Evolutionary conservation across 2,888 invertebrate species (phyloP), one percentile per base, ranked within the genome.

Genomic region (Ichneumoninae sp.): DNA sequence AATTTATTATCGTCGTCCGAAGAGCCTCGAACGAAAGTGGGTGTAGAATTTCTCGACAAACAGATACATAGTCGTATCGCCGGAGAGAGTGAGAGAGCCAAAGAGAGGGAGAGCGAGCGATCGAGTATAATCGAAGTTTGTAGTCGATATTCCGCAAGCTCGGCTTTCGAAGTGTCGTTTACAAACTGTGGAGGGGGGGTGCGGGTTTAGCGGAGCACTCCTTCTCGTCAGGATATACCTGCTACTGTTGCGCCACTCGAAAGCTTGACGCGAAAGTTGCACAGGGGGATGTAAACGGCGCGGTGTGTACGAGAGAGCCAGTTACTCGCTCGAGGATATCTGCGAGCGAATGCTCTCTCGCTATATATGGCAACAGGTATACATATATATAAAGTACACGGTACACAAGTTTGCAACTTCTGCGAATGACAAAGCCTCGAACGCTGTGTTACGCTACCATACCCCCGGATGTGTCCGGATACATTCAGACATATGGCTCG

Each of bases 101-200:
- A 16, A 10, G 36, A 62, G 16, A 19, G 50, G 44, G 16, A 13
- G 44, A 16, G 16, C 1, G 44, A 47, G 44, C 44, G 44, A 47
- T 50, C 36, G 70, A 36, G 66, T 26, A 72, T 33, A 10, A 66
- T 30, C 54, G 44, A 74, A 50, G 76, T 74, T 52, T 54, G 47
- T 57, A 69, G 68, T 74, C 76, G 84, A 84, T 84, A 69, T 81
- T 78, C 74, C 52, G 40, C 62, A 62, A 77, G 66, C 76, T 19
- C 65, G 60, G 78, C 78, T 79, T 71, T 82, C 75, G 82, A 82
- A 82, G 82, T 82, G 84, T 84, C 84, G 76, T 72, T 82, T 82
- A 79, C 84, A 84, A 82, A 79, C 79, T 76, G 71, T 76, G 72
- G 54, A 7, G 50, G 40, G 82, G 52, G 74, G 30, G 69, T 65